These are phyloP conservation scores for Planococcus citri DNA, from an alignment of 1,140 invertebrate genomes.

Conservation along the genomic window DNA sequence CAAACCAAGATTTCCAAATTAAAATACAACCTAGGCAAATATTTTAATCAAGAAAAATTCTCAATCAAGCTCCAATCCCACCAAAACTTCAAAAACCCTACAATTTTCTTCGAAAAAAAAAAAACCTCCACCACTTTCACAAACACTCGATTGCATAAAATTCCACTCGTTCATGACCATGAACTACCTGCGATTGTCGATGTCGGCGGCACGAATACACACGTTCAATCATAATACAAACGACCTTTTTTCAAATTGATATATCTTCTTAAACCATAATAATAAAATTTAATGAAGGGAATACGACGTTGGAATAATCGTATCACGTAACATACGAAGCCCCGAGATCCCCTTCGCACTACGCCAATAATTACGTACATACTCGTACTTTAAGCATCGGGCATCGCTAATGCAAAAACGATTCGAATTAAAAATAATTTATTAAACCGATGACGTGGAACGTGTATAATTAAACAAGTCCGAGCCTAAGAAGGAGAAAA, in stretches of 20 bases:
- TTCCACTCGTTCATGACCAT: not conserved
- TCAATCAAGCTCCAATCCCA: too few species aligned
- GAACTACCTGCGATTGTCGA: too few species aligned
- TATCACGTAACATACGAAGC: not conserved
- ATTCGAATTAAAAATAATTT: conserved; percentile 8
- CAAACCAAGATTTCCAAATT: too few species aligned
- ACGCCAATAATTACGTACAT: too few species aligned
- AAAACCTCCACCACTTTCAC: too few species aligned
- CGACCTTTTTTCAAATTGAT: not conserved
- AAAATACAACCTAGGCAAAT: too few species aligned
- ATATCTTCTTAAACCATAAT: not conserved
- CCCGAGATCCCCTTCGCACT: too few species aligned
- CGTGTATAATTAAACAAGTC: not conserved
- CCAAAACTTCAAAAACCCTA: too few species aligned
- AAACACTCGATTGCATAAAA: too few species aligned
- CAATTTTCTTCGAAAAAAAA: too few species aligned
- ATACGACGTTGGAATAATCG: not conserved
- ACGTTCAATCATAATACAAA: not conserved
- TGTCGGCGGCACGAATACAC: not conserved
- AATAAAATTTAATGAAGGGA: not conserved
- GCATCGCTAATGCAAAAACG: not conserved
- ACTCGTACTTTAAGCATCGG: not conserved
- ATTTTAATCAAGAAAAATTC: too few species aligned
- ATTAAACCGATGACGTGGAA: not conserved
- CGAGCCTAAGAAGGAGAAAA: too few species aligned